phyloP scores from a whole-genome alignment of 2,888 invertebrate genomes.

The Syrphus vitripennis region DNA sequence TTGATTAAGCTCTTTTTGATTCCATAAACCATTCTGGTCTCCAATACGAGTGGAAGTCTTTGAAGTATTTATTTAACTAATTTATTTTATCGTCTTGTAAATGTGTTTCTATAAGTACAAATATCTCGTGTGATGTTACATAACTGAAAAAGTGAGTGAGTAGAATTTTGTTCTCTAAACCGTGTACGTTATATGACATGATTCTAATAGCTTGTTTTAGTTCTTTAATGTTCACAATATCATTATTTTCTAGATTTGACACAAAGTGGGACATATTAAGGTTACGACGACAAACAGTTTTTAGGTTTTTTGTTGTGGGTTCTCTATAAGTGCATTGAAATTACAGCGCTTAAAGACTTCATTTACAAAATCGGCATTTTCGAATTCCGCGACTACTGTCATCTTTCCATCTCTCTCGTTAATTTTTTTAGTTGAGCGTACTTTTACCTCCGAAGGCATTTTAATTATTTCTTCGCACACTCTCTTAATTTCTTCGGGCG shows the following conservation, averaged over 20 bases:
- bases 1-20: too few relatives aligned
- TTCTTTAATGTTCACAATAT: neutral
- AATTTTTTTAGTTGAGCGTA: neutral
- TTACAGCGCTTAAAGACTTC: neutral
- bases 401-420: too few relatives aligned
- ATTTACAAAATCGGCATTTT: neutral
- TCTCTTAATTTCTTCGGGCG: neutral
- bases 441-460: neutral
- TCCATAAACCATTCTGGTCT: too few relatives aligned
- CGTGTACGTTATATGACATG: neutral
- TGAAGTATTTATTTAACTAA: too few relatives aligned
- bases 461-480: too few relatives aligned
- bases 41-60: too few relatives aligned
- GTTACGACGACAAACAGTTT: neutral
- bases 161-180: neutral
- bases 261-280: neutral
- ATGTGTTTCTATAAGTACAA: too few relatives aligned
- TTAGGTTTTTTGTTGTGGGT: neutral
- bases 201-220: too few relatives aligned
- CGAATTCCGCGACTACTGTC: too few relatives aligned
- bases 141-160: too few relatives aligned
- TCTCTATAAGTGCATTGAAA: neutral
- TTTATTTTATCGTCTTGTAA: too few relatives aligned
- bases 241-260: neutral
- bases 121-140: too few relatives aligned